Conservation (phyloP, 2,797 vertebrate genomes). For the Fistularia commersonii region DNA sequence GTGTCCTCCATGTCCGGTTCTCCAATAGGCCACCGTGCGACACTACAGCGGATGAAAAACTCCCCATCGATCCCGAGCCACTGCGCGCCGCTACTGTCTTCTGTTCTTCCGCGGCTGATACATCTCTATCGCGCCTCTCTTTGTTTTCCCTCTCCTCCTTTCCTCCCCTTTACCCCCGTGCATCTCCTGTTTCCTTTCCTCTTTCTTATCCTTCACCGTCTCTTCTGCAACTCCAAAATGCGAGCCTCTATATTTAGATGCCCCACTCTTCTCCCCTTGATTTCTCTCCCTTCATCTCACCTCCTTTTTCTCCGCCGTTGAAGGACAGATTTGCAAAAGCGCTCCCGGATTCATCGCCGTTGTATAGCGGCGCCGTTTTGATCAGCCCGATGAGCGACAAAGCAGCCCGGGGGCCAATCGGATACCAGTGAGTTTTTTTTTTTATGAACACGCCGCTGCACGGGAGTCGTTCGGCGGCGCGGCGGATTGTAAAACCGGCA, state of each 20-base stretch:
- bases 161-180: slow-evolving; percentile 10
- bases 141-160: slow-evolving; percentile 25
- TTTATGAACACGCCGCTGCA: slow-evolving; percentile 55
- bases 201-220: slow-evolving; percentile 61
- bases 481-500: slow-evolving; percentile 18
- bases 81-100: slow-evolving; percentile 5
- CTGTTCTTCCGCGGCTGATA: slow-evolving; percentile 5
- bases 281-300: slow-evolving; percentile 65
- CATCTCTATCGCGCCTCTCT: slow-evolving; percentile 14
- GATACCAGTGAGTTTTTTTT: slow-evolving; percentile 60
- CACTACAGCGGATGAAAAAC: slow-evolving; percentile 24
- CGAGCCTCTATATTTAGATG: slow-evolving; percentile 73
- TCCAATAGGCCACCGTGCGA: slow-evolving; percentile 27
- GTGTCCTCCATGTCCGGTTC: slow-evolving; percentile 31
- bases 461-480: slow-evolving; percentile 47
- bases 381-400: slow-evolving; percentile 73
- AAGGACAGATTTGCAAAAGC: slow-evolving; percentile 66
- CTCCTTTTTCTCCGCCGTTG: slow-evolving; percentile 48
- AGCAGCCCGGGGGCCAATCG: slow-evolving; percentile 48
- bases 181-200: slow-evolving; percentile 30
- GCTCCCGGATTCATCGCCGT: slow-evolving; percentile 57
- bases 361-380: slow-evolving; percentile 61
- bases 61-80: slow-evolving; percentile 31
- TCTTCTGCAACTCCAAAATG: slow-evolving; percentile 65
- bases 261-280: slow-evolving; percentile 65